Evolutionary conservation across 2,888 invertebrate species (phyloP).

Genomic region (Incurvaria masculella): DNA sequence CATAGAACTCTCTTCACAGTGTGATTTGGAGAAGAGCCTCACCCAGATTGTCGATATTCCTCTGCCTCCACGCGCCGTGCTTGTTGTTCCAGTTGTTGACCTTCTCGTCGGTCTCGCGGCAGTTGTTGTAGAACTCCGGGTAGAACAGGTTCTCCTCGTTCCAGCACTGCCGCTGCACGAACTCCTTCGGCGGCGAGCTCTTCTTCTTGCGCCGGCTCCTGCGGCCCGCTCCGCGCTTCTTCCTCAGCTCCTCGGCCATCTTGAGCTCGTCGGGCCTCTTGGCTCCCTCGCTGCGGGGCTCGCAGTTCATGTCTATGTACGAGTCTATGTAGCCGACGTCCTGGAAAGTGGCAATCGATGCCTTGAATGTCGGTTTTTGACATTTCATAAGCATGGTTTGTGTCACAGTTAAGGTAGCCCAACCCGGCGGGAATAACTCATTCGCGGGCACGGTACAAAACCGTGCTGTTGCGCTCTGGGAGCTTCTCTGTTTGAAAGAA

Average conservation of each 20-base stretch:
- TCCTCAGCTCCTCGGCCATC: conserved; percentile 28
- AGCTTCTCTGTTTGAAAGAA: no score
- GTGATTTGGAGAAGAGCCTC: no score
- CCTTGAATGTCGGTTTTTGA: no score
- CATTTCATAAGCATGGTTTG: no score
- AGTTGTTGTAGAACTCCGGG: background rate
- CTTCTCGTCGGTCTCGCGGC: background rate
- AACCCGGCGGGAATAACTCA: no score
- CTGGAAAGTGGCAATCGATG: no score
- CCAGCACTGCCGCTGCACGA: conserved; percentile 14
- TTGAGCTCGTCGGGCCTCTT: no score
- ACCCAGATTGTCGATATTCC: conserved; percentile 29
- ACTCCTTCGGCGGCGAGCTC: conserved; percentile 33
- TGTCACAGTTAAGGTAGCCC: no score
- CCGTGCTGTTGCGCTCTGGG: no score
- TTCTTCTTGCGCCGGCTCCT: conserved; percentile 41
- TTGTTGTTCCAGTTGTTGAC: conserved; percentile 23
- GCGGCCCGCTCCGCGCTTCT: conserved; percentile 33
- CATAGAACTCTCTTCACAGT: no score
- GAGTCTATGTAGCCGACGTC: conserved; percentile 42
- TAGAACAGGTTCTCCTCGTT: conserved; percentile 4
- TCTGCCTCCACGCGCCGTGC: conserved; percentile 18
- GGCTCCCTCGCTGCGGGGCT: conserved; percentile 27
- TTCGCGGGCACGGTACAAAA: no score
- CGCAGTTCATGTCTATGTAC: conserved; percentile 23